These are phyloP conservation scores for Bolinopsis microptera DNA, from an alignment of 37 sponge, comb jelly and placozoan species.

Conservation along the genomic window DNA sequence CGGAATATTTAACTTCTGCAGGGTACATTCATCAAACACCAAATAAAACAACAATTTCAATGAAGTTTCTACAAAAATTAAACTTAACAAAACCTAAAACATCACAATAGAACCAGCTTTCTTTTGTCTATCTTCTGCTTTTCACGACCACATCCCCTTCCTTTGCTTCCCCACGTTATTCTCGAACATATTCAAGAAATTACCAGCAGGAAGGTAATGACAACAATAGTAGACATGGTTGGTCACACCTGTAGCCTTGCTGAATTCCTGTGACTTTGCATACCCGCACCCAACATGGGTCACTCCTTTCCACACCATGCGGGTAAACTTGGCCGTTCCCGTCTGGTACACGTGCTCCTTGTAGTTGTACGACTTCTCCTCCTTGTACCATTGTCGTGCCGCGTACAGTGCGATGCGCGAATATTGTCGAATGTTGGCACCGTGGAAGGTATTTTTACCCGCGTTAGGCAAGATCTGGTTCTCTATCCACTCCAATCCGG, in stretches of 20 bases:
- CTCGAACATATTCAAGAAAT: not conserved
- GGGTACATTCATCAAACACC: conserved; percentile 75
- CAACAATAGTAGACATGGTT: not conserved
- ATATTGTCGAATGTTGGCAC: not conserved
- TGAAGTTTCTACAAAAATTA: not conserved
- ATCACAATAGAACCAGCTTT: too few relatives aligned
- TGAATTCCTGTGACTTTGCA: not conserved
- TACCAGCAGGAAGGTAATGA: not conserved
- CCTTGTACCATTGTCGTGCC: not conserved
- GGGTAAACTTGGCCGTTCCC: not conserved
- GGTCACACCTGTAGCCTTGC: not conserved
- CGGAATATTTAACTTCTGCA: too few relatives aligned
- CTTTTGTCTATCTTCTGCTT: not conserved
- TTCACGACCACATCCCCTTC: too few relatives aligned
- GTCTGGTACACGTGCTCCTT: not conserved
- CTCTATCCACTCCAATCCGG: not conserved
- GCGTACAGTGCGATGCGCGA: not conserved
- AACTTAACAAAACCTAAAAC: too few relatives aligned
- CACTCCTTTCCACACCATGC: not conserved
- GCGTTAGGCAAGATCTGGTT: not conserved
- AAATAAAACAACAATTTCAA: not conserved
- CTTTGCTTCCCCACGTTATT: not conserved
- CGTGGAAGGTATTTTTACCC: not conserved
- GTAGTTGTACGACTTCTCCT: not conserved
- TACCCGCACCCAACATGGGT: not conserved